A percentile compares a stretch with the other conserved stretches of the same genome.
These are phyloP conservation scores for Kradibia gibbosae DNA, from an alignment of 1,140 invertebrate genomes.

Conservation along the genomic window DNA sequence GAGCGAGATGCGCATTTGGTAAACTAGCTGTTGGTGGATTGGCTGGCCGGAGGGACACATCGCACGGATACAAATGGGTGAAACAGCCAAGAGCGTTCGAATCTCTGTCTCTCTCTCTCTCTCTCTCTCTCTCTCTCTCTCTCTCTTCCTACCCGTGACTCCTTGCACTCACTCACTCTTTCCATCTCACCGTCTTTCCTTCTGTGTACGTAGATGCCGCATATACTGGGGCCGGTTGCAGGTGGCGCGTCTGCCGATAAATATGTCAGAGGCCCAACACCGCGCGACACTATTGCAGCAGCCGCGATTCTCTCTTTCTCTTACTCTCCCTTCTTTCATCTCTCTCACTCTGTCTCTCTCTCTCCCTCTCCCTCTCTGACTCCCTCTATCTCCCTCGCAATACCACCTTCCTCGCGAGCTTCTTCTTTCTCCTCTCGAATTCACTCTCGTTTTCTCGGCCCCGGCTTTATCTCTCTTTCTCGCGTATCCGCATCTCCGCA, in stretches of 20 bases:
- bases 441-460: slow-evolving; percentile 45
- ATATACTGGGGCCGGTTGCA: slow-evolving; percentile 61
- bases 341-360: slow-evolving; percentile 15
- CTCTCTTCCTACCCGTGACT: neutral
- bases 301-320: slow-evolving; percentile 7
- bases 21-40: slow-evolving; percentile 54
- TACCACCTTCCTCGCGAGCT: slow-evolving; percentile 26
- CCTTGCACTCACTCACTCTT: neutral
- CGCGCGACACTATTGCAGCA: slow-evolving; percentile 51
- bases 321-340: neutral
- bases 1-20: slow-evolving; percentile 30
- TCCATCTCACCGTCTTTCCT: slow-evolving; percentile 2
- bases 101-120: slow-evolving; percentile 12
- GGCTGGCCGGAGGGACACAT: slow-evolving; percentile 34
- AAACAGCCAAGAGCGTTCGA: slow-evolving; percentile 53
- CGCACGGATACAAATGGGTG: slow-evolving; percentile 59
- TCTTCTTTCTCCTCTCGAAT: slow-evolving; percentile 46
- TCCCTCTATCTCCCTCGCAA: slow-evolving; percentile 54
- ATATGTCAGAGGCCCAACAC: slow-evolving; percentile 70
- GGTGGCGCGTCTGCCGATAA: slow-evolving; percentile 70
- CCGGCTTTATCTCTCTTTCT: slow-evolving; percentile 30
- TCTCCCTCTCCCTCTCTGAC: slow-evolving; percentile 33
- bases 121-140: slow-evolving; percentile 25
- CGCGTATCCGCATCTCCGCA: neutral
- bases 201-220: slow-evolving; percentile 61